Evolutionary conservation across 92 coral and sea anemone genomes (phyloP).

Genomic region (Isaurus tuberculatus): DNA sequence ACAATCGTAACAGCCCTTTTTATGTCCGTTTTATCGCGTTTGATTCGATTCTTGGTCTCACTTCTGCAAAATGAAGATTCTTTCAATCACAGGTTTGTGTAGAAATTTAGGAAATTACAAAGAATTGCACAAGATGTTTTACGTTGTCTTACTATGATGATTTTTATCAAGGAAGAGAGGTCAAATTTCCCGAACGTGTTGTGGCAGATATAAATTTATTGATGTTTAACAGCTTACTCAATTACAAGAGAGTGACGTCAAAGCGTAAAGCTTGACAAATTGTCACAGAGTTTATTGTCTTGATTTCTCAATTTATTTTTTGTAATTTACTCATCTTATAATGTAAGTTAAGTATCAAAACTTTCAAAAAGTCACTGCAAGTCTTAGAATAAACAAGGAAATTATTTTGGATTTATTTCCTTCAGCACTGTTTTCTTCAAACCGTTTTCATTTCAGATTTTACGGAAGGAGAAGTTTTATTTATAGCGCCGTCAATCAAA

Average conservation of each 20-base stretch:
- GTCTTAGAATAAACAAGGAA: too few relatives aligned
- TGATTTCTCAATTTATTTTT: background rate
- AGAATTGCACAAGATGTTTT: background rate
- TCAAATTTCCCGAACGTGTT: constrained; percentile 10
- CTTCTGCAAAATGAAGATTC: background rate
- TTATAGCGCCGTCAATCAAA: background rate
- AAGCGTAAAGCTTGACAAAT: background rate
- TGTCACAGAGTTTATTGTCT: background rate
- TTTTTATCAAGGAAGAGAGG: background rate
- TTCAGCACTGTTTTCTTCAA: background rate
- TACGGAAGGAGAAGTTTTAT: background rate
- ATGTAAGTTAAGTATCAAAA: background rate
- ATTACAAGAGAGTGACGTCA: constrained; percentile 11
- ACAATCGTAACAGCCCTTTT: background rate
- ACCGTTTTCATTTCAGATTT: background rate
- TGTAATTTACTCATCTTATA: background rate
- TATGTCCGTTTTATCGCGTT: background rate
- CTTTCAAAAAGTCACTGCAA: background rate
- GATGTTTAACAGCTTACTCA: background rate
- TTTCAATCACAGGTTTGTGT: background rate
- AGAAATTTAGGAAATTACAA: background rate
- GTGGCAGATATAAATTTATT: background rate
- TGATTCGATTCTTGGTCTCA: background rate
- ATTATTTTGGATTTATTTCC: too few relatives aligned
- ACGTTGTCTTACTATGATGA: background rate